Percentiles rank a stretch among this genome's conserved stretches.
phyloP scores from a whole-genome alignment of 2,113 vertebrate species.

The Malurus alboscapulatus region DNA sequence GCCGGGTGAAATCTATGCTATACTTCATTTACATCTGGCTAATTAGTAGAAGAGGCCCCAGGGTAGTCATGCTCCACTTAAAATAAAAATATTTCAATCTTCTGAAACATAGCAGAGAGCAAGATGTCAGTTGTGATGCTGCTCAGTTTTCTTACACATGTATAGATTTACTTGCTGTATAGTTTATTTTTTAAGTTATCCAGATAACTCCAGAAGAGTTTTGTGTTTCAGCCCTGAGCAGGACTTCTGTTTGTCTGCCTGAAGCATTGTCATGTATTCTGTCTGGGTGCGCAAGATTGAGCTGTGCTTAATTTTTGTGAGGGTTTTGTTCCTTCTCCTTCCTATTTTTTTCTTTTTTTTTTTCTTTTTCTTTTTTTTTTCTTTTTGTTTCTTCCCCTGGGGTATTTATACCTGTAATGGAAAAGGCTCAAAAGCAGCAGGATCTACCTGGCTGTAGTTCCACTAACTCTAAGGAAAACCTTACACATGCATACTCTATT shows the following conservation, averaged over 20 bases:
- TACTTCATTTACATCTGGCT: background rate
- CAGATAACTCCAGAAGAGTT: background rate
- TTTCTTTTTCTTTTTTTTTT: too few species aligned
- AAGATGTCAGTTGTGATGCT: background rate
- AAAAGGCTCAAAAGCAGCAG: background rate
- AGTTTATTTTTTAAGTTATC: background rate
- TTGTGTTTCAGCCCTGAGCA: background rate
- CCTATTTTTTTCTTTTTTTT: background rate
- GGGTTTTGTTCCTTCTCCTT: background rate
- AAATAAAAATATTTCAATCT: background rate
- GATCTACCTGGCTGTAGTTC: background rate
- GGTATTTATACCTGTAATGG: background rate
- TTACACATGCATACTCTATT: background rate
- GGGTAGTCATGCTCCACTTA: background rate
- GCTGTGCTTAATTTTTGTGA: background rate
- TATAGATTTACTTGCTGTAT: background rate
- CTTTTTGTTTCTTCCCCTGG: fast-evolving
- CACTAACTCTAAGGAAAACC: background rate
- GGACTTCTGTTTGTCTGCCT: background rate
- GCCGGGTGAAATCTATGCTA: background rate
- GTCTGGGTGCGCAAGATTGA: background rate
- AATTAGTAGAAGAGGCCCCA: background rate
- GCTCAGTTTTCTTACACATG: background rate
- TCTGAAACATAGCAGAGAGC: background rate
- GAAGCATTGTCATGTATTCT: background rate